Evolutionary conservation across 2,113 vertebrate species (phyloP), one percentile per base, ranked within the genome.

Genomic region (Pterocles burchelli): DNA sequence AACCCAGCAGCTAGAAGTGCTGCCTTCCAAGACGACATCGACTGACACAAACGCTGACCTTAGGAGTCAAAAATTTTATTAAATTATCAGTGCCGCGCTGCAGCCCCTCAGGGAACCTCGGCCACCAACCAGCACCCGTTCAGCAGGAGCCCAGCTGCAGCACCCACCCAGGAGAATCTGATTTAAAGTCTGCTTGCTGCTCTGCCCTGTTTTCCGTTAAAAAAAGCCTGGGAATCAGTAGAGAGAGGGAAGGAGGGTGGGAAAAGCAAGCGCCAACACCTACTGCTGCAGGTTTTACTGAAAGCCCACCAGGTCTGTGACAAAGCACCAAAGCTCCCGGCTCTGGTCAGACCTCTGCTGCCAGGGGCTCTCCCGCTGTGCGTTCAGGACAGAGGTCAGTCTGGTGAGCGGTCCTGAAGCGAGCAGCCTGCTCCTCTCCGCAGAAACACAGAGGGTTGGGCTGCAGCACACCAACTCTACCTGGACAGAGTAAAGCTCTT

Each of bases 1-100:
- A 13, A 2, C 20, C 17, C 26, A 10, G 0, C 65, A 4, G 71
- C 31, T 6, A 36, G 63, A 43, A 11, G 34, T 0, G 9, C 57
- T 11, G 54, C 61, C 25, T 4, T 1, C 24, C 29, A 5, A 13
- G n/a, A 8, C 3, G 17, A 1, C 24, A 4, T 0, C 1, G 29
- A 9, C 4, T 15, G n/a, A 41, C n/a, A n/a, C 11, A 4, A 66
- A 48, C 5, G 0, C 36, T 6, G 17, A 25, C 15, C 26, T 22
- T 6, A 26, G 17, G 19, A 66, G 28, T 46, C 55, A 20, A 57
- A 52, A 0, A 6, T 7, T 70, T 65, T 59, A 85, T 66, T 61
- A 43, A 5, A 2, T 21, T 8, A 6, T 10, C 52, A 4, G 17
- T 2, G 46, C 51, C 18, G 33, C 13, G 58, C 75, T 36, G 28